Evolutionary conservation across 2,113 vertebrate species (phyloP), one percentile per base, ranked within the genome.

Genomic region (Nothoprocta perdicaria): DNA sequence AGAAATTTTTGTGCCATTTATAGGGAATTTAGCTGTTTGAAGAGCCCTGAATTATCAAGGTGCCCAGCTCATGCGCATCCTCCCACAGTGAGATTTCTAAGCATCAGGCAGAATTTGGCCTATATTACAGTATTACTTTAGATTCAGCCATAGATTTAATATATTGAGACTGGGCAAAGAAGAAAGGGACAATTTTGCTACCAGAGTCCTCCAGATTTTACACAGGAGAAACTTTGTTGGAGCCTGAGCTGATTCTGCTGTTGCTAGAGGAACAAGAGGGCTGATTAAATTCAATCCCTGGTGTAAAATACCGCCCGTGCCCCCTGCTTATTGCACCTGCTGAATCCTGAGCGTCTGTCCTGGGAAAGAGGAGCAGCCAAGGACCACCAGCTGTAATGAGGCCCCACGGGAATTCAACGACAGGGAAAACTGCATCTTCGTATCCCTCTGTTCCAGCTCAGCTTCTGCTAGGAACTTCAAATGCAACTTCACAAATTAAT

Each of bases 381-480:
- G 82, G 55, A 71, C 26, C 8, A 95, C 88, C 27, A 0, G 14
- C 85, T 65, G 90, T 94, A 95, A 92, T 68, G 95, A 95, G 91
- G 85, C 61, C 93, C 86, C 89, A 35, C 0, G 27, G 89, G 95
- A 96, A 6, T 22, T 86, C 43, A 26, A 57, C 65, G 66, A 62
- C 0, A 33, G 78, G 63, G 74, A 63, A 95, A 94, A 96, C 75
- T 93, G 69, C 86, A 81, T 92, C 80, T 92, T 81, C 53, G 77
- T 50, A 79, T 95, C 69, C 0, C 46, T 38, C 43, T 65, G 43
- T 58, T 84, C 31, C 91, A 72, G 35, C 86, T 80, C 27, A 84
- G 82, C 82, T 93, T 62, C 67, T 63, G 72, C 6, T 41, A 26
- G 65, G 18, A 71, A 75, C 65, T 84, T 96, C 94, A 94, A 89